Percentiles rank a stretch among this genome's conserved stretches.
Evolutionary conservation across 2,113 vertebrate genomes (phyloP).

Genomic region (Grus americana): DNA sequence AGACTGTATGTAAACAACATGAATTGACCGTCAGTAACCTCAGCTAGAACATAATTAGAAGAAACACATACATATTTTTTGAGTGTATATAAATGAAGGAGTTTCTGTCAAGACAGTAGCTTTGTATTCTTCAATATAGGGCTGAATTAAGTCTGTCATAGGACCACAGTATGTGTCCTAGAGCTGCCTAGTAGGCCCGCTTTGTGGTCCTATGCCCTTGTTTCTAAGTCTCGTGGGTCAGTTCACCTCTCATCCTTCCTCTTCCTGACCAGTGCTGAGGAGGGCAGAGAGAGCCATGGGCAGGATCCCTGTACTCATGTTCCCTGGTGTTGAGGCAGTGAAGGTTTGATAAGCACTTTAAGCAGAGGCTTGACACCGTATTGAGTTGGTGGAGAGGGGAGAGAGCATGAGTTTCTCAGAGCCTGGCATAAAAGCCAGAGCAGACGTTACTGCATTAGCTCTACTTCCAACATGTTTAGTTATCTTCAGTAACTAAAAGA

Average conservation of each 20-base stretch:
- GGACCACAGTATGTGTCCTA: neutral
- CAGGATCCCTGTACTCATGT: neutral
- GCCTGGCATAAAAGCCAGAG: neutral
- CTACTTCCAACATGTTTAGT: neutral
- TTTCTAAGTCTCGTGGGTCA: neutral
- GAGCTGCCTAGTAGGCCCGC: neutral
- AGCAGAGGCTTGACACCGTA: neutral
- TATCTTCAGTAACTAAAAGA: neutral
- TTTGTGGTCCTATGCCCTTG: neutral
- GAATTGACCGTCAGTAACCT: neutral
- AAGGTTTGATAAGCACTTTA: neutral
- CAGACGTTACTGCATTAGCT: neutral
- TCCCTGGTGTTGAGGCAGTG: neutral
- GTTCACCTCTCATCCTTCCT: neutral
- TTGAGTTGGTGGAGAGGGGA: neutral
- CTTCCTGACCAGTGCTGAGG: neutral
- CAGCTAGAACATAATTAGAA: neutral
- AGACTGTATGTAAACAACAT: constrained; percentile 51
- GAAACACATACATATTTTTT: neutral
- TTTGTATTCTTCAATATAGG: neutral
- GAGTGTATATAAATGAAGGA: neutral
- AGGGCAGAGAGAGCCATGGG: neutral
- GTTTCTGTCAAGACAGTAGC: neutral
- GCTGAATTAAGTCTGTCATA: neutral
- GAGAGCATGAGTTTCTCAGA: neutral